Percentiles rank a stretch among this genome's conserved stretches.
Conservation (phyloP, 1,140 invertebrate genomes). For the Colletes latitarsis region DNA sequence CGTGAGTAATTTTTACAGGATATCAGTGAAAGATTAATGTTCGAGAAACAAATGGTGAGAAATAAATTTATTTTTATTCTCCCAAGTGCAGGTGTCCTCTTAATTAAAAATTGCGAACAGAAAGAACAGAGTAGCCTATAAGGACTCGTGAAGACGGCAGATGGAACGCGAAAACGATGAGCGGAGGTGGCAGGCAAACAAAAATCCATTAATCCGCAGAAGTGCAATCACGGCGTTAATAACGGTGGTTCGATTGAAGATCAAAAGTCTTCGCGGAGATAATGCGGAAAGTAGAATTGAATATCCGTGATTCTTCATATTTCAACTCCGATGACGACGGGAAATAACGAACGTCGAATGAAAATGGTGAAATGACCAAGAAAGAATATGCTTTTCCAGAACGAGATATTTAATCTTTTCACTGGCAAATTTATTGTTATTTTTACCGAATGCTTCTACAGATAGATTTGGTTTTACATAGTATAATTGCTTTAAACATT, state of each 20-base stretch:
- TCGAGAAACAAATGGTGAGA: no score
- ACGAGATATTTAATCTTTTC: neutral
- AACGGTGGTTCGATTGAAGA: slow-evolving; percentile 39
- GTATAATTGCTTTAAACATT: no score
- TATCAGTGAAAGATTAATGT: no score
- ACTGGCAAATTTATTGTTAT: no score
- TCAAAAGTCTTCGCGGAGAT: slow-evolving; percentile 29
- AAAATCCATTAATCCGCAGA: slow-evolving; percentile 32
- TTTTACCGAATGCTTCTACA: no score
- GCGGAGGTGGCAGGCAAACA: slow-evolving; percentile 27
- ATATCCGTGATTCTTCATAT: slow-evolving; percentile 44
- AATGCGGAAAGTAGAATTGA: slow-evolving; percentile 23
- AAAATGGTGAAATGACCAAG: neutral
- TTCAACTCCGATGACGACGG: neutral
- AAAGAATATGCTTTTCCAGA: no score
- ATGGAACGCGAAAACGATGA: slow-evolving; percentile 6
- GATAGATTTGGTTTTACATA: no score
- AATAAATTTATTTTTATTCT: no score
- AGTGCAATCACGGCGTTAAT: slow-evolving; percentile 37
- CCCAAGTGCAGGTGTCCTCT: neutral
- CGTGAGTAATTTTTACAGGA: no score
- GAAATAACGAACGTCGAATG: slow-evolving; percentile 21
- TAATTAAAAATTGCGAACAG: slow-evolving; percentile 16
- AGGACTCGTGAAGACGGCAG: slow-evolving; percentile 6
- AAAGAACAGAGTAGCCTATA: neutral